Base-by-base conservation (phyloP, 2,797 vertebrate genomes). In the Astyanax mexicanus region DNA sequence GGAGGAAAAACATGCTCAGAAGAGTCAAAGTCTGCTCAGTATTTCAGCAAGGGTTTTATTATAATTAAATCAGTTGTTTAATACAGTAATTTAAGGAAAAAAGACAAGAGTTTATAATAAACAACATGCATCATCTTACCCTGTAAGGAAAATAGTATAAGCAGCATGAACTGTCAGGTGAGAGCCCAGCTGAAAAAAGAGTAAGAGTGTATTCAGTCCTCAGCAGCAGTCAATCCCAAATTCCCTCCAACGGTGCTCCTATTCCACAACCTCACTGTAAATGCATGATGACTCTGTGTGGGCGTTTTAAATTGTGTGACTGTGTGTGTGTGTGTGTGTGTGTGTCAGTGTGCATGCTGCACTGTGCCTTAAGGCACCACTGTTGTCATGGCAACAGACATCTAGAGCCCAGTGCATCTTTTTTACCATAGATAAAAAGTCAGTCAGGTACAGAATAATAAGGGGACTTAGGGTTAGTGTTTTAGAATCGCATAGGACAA, bases 341-440 rank as follows among this genome's bases (percentile, higher is more conserved):
- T 61, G 47, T 23, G 27, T 35, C 89, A 85, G 69, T 45, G 84
- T 29, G 51, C n/a, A 72, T 35, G 19, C 62, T 40, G 62, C 55
- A 83, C 44, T 80, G 87, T 89, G 92, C 74, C 65, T 65, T 49
- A 35, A 69, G 70, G 52, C 66, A 67, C 92, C 89, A 91, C 91
- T 93, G 96, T 98, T 97, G 94, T 95, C 96, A 96, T 97, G 92
- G 95, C 92, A 97, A 98, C 97, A 93, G 88, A 93, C 90, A 89
- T 89, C 90, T 91, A 91, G 90, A 92, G 92, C 92, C 21, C 32
- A 61, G 17, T 47, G 45, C 12, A 40, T 68, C n/a, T 38, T 74
- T 49, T 69, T 69, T n/a, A 58, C 52, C 49, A 69, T 11, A 75
- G 17, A 61, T 4, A 27, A 27, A 38, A 40, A 35, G 60, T 29